These are phyloP conservation scores for Neoarius graeffei DNA, from an alignment of 2,113 vertebrate species.

Conservation along the genomic window DNA sequence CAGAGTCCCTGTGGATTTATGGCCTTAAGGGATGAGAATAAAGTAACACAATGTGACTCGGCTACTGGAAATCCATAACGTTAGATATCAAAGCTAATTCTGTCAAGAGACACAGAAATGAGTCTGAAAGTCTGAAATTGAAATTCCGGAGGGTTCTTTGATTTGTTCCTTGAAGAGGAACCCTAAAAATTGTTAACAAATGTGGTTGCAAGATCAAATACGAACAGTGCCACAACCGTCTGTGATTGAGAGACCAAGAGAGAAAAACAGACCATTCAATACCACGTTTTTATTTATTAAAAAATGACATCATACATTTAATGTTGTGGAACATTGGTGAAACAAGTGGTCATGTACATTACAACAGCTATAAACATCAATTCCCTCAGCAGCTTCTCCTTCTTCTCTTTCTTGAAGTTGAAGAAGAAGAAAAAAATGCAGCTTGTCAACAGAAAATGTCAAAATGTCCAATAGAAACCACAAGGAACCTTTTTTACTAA, in stretches of 20 bases:
- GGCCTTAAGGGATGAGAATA: not conserved
- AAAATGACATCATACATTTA: not conserved
- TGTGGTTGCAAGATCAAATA: not conserved
- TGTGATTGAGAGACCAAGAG: not conserved
- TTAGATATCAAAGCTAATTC: conserved; percentile 17
- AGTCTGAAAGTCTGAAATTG: not conserved
- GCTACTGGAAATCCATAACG: not conserved
- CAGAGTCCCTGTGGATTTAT: not conserved
- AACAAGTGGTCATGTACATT: not conserved
- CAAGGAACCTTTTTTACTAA: not conserved
- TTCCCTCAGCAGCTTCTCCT: not conserved
- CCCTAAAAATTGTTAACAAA: not conserved
- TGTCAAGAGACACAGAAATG: not conserved
- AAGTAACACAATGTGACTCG: not conserved
- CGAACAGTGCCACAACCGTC: not conserved
- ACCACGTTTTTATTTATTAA: not conserved
- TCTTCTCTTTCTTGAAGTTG: too few relatives aligned
- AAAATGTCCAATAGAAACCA: not conserved
- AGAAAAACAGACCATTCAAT: not conserved
- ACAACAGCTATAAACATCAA: not conserved
- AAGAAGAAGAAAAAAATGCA: not conserved
- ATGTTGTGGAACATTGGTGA: not conserved
- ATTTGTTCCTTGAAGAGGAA: not conserved
- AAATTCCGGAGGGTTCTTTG: not conserved
- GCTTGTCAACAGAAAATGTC: not conserved